Conservation (phyloP, 2,888 invertebrate genomes). For the Eurois occulta region DNA sequence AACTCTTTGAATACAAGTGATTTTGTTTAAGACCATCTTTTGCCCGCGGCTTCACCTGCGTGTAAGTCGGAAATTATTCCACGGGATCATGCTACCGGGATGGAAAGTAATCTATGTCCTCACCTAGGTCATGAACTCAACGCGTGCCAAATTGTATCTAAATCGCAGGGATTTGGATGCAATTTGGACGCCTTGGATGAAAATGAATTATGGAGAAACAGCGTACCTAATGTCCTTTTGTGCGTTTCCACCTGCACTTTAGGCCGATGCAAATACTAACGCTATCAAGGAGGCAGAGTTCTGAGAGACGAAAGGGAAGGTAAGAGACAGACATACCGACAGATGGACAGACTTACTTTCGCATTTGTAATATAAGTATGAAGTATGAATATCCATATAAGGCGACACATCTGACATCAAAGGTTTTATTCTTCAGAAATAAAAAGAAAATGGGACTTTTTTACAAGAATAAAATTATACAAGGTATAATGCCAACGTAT, state of each 20-base stretch:
- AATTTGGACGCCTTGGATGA: neutral
- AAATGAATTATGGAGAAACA: neutral
- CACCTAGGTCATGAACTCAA: neutral
- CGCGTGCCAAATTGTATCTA: neutral
- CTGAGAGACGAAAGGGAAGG: neutral
- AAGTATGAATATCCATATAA: neutral
- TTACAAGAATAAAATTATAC: slow-evolving; percentile 14
- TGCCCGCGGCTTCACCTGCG: neutral
- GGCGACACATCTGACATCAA: neutral
- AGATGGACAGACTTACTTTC: neutral
- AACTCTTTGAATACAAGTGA: slow-evolving; percentile 35
- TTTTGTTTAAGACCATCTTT: slow-evolving; percentile 12
- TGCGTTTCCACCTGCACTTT: neutral
- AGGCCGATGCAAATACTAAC: neutral
- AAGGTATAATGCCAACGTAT: slow-evolving; percentile 21
- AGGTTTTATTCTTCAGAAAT: slow-evolving; percentile 3
- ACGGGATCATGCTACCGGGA: neutral
- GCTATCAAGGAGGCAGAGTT: neutral
- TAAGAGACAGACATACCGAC: neutral
- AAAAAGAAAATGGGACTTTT: slow-evolving; percentile 11
- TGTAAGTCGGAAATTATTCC: neutral
- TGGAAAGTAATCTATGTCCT: neutral
- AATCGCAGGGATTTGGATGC: too few relatives aligned
- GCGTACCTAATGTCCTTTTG: too few relatives aligned
- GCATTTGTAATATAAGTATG: neutral